These are phyloP conservation scores for Acleris literana DNA, from an alignment of 2,888 invertebrate species.

Conservation along the genomic window DNA sequence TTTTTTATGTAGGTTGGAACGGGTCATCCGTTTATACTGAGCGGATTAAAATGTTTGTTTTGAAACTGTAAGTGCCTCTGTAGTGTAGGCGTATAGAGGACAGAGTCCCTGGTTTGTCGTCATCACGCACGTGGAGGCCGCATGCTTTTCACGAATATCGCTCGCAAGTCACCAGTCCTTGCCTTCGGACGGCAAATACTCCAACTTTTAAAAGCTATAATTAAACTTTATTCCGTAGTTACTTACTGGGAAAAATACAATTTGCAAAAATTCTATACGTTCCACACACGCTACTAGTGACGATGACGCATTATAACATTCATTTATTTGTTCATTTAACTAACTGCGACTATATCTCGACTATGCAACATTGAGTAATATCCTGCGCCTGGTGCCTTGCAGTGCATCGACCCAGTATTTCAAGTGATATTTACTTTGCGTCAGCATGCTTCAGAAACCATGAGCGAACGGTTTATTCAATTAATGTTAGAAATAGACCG, in stretches of 20 bases:
- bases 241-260: not conserved
- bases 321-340: too few relatives aligned
- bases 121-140: slow-evolving; percentile 52
- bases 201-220: slow-evolving; percentile 15
- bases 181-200: slow-evolving; percentile 10
- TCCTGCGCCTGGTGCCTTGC: slow-evolving; percentile 49
- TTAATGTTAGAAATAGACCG: slow-evolving; percentile 12
- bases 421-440: slow-evolving; percentile 47
- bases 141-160: slow-evolving; percentile 50
- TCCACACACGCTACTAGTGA: too few relatives aligned
- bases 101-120: slow-evolving; percentile 57
- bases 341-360: slow-evolving; percentile 34
- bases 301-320: too few relatives aligned
- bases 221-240: slow-evolving; percentile 4
- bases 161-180: slow-evolving; percentile 24
- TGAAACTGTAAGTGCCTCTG: slow-evolving; percentile 38
- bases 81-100: slow-evolving; percentile 45
- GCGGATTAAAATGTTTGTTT: slow-evolving; percentile 14
- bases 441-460: slow-evolving; percentile 27
- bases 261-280: not conserved
- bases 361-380: slow-evolving; percentile 49
- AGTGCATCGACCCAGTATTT: slow-evolving; percentile 56
- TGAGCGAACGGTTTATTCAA: slow-evolving; percentile 21
- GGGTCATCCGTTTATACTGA: slow-evolving; percentile 14
- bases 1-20: slow-evolving; percentile 10